These are phyloP conservation scores for Zosterops japonicus DNA, from an alignment of 2,113 vertebrate species.

Conservation along the genomic window DNA sequence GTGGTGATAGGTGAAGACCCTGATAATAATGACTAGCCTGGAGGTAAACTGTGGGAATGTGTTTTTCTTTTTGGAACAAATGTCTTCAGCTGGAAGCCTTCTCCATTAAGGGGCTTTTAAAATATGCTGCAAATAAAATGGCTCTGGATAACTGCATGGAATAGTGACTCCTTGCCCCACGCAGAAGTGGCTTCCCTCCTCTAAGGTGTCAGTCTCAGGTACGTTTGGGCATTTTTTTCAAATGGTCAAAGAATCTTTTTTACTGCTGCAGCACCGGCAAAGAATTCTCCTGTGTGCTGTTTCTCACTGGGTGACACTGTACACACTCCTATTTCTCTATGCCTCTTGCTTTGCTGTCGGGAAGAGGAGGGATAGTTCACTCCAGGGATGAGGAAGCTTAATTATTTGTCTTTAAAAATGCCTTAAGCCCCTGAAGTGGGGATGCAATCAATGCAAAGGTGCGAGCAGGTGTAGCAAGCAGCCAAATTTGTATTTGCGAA, in stretches of 20 bases:
- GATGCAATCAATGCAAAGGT: background rate
- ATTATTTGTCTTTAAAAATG: background rate
- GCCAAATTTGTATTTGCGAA: no score
- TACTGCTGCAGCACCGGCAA: background rate
- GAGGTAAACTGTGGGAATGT: background rate
- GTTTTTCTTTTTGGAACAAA: background rate
- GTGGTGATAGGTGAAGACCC: background rate
- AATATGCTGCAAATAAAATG: background rate
- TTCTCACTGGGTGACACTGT: background rate
- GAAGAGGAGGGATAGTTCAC: background rate
- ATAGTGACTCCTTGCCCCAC: background rate
- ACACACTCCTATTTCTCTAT: rapidly evolving
- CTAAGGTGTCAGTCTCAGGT: background rate
- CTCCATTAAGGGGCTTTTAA: background rate
- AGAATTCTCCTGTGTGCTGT: background rate
- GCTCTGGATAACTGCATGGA: background rate
- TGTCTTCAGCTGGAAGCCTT: background rate
- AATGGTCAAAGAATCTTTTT: background rate
- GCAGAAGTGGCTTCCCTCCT: background rate
- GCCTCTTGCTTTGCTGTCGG: background rate
- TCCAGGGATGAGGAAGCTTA: background rate
- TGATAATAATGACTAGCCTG: background rate
- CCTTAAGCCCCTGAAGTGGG: background rate
- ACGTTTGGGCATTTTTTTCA: background rate
- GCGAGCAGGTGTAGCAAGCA: rapidly evolving